A percentile compares a stretch with the other conserved stretches of the same genome.
phyloP scores from a whole-genome alignment of 2,888 invertebrate species.

The Octonoba sinensis region DNA sequence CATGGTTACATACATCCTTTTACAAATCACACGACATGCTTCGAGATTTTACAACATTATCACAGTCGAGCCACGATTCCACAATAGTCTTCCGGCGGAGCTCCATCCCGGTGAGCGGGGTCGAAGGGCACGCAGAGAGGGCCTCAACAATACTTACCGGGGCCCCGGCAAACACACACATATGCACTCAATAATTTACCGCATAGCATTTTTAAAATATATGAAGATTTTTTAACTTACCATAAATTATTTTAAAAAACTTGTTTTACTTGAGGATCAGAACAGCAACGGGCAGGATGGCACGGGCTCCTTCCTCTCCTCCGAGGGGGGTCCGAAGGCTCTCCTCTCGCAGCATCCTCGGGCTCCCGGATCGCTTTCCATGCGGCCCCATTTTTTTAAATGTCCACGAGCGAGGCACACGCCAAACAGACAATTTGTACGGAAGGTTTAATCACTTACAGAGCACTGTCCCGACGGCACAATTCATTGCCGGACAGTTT shows the following conservation, averaged over 20 bases:
- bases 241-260: slow-evolving; percentile 14
- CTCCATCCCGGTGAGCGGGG: too few relatives aligned
- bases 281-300: not conserved
- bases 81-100: too few relatives aligned
- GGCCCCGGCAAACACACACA: not conserved
- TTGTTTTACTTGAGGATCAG: not conserved
- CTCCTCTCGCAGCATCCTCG: not conserved
- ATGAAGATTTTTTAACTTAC: slow-evolving; percentile 34
- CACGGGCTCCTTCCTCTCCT: too few relatives aligned
- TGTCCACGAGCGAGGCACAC: not conserved
- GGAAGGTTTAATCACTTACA: slow-evolving; percentile 13
- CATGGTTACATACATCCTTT: too few relatives aligned
- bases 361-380: not conserved
- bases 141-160: slow-evolving; percentile 16
- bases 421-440: slow-evolving; percentile 9
- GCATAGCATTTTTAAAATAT: not conserved
- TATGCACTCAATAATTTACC: not conserved
- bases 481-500: slow-evolving; percentile 50
- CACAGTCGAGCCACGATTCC: too few relatives aligned
- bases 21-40: too few relatives aligned
- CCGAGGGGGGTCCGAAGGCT: not conserved
- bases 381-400: not conserved
- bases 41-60: too few relatives aligned
- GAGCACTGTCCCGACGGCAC: slow-evolving; percentile 38
- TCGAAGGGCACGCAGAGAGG: not conserved